phyloP scores from a whole-genome alignment of 2,888 invertebrate species.

The Escarpia spicata region DNA sequence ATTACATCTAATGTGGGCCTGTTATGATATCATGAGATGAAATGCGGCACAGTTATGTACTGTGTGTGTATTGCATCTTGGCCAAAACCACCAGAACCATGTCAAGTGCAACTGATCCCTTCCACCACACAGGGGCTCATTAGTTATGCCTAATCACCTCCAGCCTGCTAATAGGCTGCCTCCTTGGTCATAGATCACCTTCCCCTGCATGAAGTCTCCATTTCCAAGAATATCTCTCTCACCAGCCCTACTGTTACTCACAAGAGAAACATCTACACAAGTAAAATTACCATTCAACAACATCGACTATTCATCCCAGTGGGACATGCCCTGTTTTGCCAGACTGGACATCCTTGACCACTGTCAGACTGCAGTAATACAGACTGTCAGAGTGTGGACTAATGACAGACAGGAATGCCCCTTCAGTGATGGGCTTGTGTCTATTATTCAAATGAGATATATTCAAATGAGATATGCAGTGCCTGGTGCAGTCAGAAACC shows the following conservation, averaged over 20 bases:
- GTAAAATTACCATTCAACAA: not conserved
- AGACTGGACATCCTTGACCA: not conserved
- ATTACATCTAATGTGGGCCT: not conserved
- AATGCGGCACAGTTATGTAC: not conserved
- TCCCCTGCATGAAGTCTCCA: not conserved
- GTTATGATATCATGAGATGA: not conserved
- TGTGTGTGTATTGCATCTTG: not conserved
- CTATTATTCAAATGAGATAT: not conserved
- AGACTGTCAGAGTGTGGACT: not conserved
- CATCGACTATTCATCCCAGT: not conserved
- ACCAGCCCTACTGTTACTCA: not conserved
- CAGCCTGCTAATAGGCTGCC: not conserved
- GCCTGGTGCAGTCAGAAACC: not conserved
- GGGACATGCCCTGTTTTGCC: not conserved
- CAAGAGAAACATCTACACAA: not conserved
- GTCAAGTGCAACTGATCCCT: not conserved
- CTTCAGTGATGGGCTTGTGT: not conserved
- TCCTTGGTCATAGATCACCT: constrained; percentile 6
- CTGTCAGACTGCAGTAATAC: not conserved
- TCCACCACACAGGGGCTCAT: not conserved
- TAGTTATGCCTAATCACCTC: not conserved
- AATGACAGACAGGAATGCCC: not conserved
- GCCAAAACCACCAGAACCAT: not conserved
- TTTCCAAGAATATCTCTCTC: not conserved
- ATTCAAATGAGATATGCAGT: not conserved